Evolutionary conservation across 2,113 vertebrate species (phyloP), one percentile per base, ranked within the genome.

Genomic region (Crypturellus undulatus): DNA sequence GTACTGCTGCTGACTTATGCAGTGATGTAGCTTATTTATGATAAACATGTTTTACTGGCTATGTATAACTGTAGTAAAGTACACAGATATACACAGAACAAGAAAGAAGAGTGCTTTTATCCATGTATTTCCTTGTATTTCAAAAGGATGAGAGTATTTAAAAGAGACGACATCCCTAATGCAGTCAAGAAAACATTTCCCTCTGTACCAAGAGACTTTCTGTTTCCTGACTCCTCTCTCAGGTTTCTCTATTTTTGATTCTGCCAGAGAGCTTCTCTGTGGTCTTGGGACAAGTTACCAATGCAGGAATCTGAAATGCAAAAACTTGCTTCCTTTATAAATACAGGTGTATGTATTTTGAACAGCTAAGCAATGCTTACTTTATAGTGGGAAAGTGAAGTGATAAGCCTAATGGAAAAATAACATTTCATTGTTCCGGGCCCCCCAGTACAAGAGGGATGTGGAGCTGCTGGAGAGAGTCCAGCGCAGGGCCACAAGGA

Each of bases 231-330:
- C 59, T 64, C 16, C n/a, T 70, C 36, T 70, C 64, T 64, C 28
- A 40, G 25, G 13, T 85, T 92, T 80, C 72, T 89, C 19, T 65
- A 1, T 32, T 91, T 95, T 77, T 40, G 25, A 91, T 65, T 89
- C 38, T 62, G 28, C 59, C 72, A 6, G 34, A n/a, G 21, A 77
- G 45, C 0, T 0, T 21, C 25, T 81, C 32, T 60, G 43, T 64
- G 10, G 25, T 73, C 64, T 80, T 77, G 16, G 36, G 28, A 63
- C 22, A 75, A 59, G 30, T 67, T 63, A 43, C 34, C 22, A 82
- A 64, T 60, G 22, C 72, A 77, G 47, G 86, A 84, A 68, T 54
- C 36, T 36, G 62, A 85, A 58, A 63, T 40, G n/a, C 47, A 91
- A 63, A 65, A 84, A 78, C 69, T 80, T 79, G 14, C 9, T 83